phyloP scores from a whole-genome alignment of 2,113 vertebrate genomes.

The Climacteris rufus region DNA sequence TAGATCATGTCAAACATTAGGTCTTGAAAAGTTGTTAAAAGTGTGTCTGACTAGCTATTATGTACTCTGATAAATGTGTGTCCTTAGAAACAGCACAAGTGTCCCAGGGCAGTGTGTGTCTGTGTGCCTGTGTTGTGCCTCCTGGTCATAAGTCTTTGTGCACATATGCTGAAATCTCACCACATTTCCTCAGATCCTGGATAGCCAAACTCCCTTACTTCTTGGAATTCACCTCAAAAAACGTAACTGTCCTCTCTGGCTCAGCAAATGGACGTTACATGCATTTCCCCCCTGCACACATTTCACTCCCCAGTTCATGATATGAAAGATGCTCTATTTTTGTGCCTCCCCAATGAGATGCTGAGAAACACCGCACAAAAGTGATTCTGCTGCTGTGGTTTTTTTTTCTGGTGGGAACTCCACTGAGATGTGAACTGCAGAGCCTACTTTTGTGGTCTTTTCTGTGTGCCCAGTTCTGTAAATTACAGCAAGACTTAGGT shows the following conservation, averaged over 20 bases:
- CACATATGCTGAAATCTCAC: background rate
- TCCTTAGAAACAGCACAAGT: background rate
- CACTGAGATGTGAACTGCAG: background rate
- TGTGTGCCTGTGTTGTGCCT: background rate
- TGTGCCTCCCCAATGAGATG: background rate
- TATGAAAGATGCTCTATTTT: background rate
- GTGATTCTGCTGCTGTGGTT: background rate
- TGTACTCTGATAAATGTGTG: background rate
- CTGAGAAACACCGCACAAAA: background rate
- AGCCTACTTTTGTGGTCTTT: background rate
- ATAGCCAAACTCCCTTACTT: background rate
- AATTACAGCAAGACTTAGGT: background rate
- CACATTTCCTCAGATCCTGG: background rate
- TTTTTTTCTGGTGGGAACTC: background rate
- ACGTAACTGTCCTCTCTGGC: background rate
- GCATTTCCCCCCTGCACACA: accelerated
- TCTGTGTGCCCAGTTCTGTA: background rate
- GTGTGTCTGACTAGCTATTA: background rate
- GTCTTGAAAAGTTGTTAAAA: background rate
- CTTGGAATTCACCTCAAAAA: background rate
- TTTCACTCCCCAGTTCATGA: background rate
- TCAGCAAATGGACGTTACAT: background rate
- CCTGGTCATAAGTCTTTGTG: background rate
- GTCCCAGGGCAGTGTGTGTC: background rate
- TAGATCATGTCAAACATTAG: background rate